Evolutionary conservation across 2,113 vertebrate genomes (phyloP), one percentile per base, ranked within the genome.

Genomic region (Aphyosemion australe): DNA sequence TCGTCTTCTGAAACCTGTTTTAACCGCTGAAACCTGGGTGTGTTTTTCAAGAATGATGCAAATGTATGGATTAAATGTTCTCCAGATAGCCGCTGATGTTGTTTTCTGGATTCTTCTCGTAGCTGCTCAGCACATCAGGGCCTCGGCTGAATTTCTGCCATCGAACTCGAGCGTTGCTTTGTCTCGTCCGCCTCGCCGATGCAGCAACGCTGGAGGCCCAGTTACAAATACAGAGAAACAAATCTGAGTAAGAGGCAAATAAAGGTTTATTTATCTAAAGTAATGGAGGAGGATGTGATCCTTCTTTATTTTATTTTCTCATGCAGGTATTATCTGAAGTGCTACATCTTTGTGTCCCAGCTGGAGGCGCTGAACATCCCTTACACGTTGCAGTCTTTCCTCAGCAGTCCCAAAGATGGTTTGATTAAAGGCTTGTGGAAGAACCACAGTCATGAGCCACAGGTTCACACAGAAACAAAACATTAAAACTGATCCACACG

Each of bases 341-440:
- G 93, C 84, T 93, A 94, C 78, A 89, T 94, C 65, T 98, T 95
- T 52, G 93, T 99, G 73, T 91, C 96, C 31, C 94, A 94, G 37
- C 93, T 99, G 91, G 96, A 99, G 90, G 90, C 70, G 0, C 77
- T 99, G 74, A 97, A 97, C 83, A 96, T 99, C 69, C 95, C 96
- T 0, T 96, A 96, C 67, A 98, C 96, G 0, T 91, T 94, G 12
- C 94, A 95, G 74, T 93, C 95, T 5, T 99, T 99, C 74, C 93
- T 94, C 71, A 95, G 79, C 68, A 95, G 95, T 56, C 93, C 96
- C 0, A 99, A 99, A 83, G 97, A 99, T 76, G 97, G 96, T 48
- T 93, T 99, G 92, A 92, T 98, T 50, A 99, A 98, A 76, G 97
- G 97, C 6, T 88, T 99, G 0, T 99, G 97, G 97, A 99, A 97